Conservation (phyloP, 2,797 vertebrate species). For the Hemibagrus guttatus region DNA sequence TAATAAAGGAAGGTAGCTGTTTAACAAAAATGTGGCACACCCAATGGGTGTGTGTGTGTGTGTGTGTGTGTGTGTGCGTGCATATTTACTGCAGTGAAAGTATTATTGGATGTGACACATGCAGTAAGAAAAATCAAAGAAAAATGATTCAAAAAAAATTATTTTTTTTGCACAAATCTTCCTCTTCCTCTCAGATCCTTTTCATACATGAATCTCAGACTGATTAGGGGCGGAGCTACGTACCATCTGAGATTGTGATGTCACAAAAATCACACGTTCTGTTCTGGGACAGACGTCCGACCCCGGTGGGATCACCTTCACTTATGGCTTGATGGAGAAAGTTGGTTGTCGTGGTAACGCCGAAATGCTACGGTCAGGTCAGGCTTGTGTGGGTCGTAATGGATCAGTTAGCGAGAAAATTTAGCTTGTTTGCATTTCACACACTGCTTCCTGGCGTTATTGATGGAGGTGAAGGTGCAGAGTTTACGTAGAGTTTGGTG, state of each 20-base stretch:
- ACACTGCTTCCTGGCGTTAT: neutral
- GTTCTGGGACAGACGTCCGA: neutral
- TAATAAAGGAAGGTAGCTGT: slow-evolving; percentile 30
- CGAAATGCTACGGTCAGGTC: neutral
- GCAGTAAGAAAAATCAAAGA: neutral
- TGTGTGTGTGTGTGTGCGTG: neutral
- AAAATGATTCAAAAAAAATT: no score
- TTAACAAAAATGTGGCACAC: slow-evolving; percentile 39
- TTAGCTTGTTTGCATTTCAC: neutral
- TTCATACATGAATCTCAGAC: no score
- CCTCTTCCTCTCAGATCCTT: neutral
- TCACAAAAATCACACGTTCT: neutral
- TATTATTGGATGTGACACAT: neutral
- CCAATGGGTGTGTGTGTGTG: slow-evolving; percentile 12
- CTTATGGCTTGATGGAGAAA: neutral
- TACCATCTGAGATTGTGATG: neutral
- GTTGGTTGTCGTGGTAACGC: neutral
- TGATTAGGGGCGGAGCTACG: neutral
- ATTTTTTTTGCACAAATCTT: no score
- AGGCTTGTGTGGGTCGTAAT: neutral
- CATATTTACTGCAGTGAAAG: slow-evolving; percentile 18
- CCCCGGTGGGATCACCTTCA: neutral
- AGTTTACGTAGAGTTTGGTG: no score
- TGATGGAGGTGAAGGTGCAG: neutral
- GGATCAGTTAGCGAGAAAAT: no score